Evolutionary conservation across 2,797 vertebrate genomes (phyloP), one percentile per base, ranked within the genome.

Genomic region (Lacerta agilis): DNA sequence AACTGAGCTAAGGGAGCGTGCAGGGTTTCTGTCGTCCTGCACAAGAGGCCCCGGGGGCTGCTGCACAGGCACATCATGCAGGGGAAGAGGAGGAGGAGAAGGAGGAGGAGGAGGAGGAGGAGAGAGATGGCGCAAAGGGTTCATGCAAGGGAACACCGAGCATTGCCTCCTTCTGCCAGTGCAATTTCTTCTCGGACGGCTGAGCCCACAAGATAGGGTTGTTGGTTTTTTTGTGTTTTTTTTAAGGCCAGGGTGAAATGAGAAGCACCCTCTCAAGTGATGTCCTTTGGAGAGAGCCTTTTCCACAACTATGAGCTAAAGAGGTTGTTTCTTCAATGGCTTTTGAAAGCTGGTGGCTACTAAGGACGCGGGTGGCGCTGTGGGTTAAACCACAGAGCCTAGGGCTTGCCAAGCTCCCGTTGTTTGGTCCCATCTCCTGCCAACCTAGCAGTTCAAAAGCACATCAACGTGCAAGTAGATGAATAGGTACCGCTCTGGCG

Each of bases 11-110:
- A 72, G 82, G n/a, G n/a, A 55, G 27, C 43, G n/a, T 27, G 33
- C 66, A 8, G 43, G 41, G 18, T 49, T 1, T 15, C 27, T 38
- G 20, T 18, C 61, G 20, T 18, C 41, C 6, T 8, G 3, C 49
- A 15, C 76, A 23, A 15, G 25, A 11, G 33, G 41, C 76, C 66
- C 4, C 11, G 13, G n/a, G 43, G 61, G 61, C 61, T 64, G 17
- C 76, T n/a, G 61, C 9, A 3, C 38, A 3, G 23, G 72, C 72
- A 61, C 72, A 64, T 64, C 23, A 43, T n/a, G 41, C 4, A 11
- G 5, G 79, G 11, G 9, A 1, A 2, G n/a, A 2, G 5, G 29
- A 5, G 6, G 29, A 4, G n/a, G 1, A 17, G 4, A 20, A 20
- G 33, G n/a, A 2, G 5, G 43, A 4, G 11, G 27, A 3, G 11